phyloP scores from a whole-genome alignment of 2,113 vertebrate species.

The Ictalurus furcatus region DNA sequence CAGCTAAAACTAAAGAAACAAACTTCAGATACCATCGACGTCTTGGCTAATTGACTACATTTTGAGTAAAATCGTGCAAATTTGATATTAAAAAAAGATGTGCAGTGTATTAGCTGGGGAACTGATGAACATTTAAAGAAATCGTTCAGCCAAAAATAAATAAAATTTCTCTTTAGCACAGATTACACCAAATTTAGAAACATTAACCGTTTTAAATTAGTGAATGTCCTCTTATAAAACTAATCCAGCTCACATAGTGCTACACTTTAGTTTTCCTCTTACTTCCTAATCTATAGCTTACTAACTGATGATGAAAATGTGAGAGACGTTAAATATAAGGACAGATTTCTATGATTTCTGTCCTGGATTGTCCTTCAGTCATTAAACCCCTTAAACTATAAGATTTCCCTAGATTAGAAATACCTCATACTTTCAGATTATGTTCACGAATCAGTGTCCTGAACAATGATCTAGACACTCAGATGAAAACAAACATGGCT shows the following conservation, averaged over 20 bases:
- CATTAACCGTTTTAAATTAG: background rate
- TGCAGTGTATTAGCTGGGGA: background rate
- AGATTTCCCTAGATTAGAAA: background rate
- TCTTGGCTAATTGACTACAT: background rate
- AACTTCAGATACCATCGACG: no score
- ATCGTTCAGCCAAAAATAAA: no score
- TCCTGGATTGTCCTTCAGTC: no score
- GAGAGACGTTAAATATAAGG: no score
- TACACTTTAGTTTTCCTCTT: background rate
- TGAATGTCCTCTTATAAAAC: background rate
- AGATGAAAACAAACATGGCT: background rate
- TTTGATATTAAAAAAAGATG: background rate
- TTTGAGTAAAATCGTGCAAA: background rate
- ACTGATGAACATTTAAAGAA: background rate
- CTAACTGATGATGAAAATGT: no score
- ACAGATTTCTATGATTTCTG: no score
- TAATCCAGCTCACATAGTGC: background rate
- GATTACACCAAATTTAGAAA: background rate
- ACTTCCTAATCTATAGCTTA: background rate
- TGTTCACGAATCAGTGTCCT: no score
- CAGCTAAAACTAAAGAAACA: background rate
- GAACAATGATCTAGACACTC: no score
- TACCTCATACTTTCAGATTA: background rate
- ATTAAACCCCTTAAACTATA: no score
- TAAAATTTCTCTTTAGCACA: background rate